Percentiles rank a stretch among this genome's conserved stretches.
Conservation (phyloP, 2,888 invertebrate species). For the Melanostoma scalare region DNA sequence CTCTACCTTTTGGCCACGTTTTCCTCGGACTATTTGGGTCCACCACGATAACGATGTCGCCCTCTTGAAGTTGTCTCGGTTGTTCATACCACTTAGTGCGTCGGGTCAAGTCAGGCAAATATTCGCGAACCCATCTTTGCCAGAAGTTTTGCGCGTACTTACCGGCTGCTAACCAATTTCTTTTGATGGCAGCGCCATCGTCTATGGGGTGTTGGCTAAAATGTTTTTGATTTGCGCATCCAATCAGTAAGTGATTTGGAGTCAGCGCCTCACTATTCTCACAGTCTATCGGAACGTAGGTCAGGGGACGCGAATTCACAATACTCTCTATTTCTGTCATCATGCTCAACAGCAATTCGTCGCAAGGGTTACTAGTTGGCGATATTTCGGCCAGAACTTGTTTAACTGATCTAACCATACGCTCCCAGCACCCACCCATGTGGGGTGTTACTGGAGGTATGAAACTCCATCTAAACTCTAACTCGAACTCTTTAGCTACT, state of each 20-base stretch:
- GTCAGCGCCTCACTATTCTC: no score
- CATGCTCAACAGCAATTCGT: no score
- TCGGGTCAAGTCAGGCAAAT: neutral
- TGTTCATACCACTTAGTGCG: neutral
- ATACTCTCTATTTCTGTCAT: no score
- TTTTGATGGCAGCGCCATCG: neutral
- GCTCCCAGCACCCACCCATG: no score
- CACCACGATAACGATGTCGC: neutral
- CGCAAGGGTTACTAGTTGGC: no score
- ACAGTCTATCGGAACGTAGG: no score
- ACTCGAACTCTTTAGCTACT: neutral
- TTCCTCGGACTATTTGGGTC: neutral
- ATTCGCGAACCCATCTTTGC: neutral
- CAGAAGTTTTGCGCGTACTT: no score
- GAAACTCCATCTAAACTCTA: neutral
- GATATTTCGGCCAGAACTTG: no score
- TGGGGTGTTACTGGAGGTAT: neutral
- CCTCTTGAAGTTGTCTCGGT: neutral
- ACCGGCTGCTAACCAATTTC: neutral
- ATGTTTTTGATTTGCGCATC: no score
- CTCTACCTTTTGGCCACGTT: neutral
- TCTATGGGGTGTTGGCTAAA: neutral
- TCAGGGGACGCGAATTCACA: no score
- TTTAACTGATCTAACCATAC: no score
- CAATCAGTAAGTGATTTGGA: no score